Percentiles rank a stretch among this genome's conserved stretches.
phyloP scores from a whole-genome alignment of 1,140 invertebrate species.

The Drosophila micromelanica region DNA sequence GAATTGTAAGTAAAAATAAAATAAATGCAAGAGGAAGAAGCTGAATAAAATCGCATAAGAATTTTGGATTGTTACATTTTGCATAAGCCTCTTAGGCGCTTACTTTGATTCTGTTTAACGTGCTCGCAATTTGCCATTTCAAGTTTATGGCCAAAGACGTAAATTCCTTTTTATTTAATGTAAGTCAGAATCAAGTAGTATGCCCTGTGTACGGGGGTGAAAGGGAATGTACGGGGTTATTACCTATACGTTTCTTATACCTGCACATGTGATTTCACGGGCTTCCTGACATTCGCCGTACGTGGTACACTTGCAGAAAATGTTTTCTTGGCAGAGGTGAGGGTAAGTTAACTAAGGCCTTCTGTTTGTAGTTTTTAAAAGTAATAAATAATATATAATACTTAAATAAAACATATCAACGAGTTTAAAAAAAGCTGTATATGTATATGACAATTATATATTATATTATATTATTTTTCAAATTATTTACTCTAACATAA shows the following conservation, averaged over 20 bases:
- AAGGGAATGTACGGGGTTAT: not conserved
- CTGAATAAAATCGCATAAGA: constrained; percentile 13
- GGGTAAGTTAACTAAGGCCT: not conserved
- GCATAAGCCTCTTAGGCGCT: constrained; percentile 77
- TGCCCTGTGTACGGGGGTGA: not conserved
- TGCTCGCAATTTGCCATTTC: constrained; percentile 47
- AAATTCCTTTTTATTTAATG: constrained; percentile 75
- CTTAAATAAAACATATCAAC: too few relatives aligned
- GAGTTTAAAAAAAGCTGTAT: too few relatives aligned
- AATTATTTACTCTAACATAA: too few relatives aligned
- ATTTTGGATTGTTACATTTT: constrained; percentile 65
- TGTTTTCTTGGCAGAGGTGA: constrained; percentile 11
- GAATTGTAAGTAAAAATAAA: constrained; percentile 56
- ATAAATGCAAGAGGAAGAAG: constrained; percentile 11
- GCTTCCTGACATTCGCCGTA: constrained; percentile 33
- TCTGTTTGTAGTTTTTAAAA: not conserved
- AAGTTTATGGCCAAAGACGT: constrained; percentile 67
- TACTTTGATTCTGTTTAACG: constrained; percentile 71
- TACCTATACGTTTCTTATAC: constrained; percentile 12
- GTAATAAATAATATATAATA: too few relatives aligned
- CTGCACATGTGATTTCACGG: constrained; percentile 31
- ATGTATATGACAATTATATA: too few relatives aligned
- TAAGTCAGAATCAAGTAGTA: constrained; percentile 49
- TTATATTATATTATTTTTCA: too few relatives aligned
- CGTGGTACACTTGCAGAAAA: constrained; percentile 42